Conservation (phyloP, 2,888 invertebrate species). For the Cephus sareptanus region DNA sequence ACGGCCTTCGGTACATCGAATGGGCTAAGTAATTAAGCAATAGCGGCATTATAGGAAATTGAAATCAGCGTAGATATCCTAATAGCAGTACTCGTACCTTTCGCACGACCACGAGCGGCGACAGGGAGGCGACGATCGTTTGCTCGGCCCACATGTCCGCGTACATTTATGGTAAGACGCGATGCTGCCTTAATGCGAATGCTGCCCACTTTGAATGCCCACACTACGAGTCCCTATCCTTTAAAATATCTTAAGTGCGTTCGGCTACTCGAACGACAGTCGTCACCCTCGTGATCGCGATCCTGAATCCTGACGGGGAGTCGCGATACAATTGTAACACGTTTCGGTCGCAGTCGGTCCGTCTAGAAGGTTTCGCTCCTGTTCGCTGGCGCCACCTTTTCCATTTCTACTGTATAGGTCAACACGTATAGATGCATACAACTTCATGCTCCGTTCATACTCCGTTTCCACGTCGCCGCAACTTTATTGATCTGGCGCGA, state of each 20-base stretch:
- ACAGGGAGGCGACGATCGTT: constrained; percentile 36
- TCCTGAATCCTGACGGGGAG: not conserved
- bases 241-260: not conserved
- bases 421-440: not conserved
- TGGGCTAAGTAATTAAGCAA: not conserved
- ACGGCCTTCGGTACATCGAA: not conserved
- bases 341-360: not conserved
- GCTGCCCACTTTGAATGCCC: constrained; percentile 18
- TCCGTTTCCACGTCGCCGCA: not conserved
- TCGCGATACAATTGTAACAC: not conserved
- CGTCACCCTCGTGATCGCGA: not conserved
- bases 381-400: not conserved
- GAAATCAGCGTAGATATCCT: not conserved
- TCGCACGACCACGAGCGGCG: constrained; percentile 42
- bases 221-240: not conserved
- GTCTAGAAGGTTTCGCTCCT: no score
- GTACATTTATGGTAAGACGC: constrained; percentile 37
- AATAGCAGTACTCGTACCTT: constrained; percentile 35
- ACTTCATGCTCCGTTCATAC: not conserved
- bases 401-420: not conserved
- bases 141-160: constrained; percentile 30
- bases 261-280: not conserved
- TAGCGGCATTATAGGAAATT: not conserved
- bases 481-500: not conserved
- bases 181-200: constrained; percentile 11